Evolutionary conservation across 1,140 invertebrate species (phyloP).

Genomic region (Diorhabda sublineata): DNA sequence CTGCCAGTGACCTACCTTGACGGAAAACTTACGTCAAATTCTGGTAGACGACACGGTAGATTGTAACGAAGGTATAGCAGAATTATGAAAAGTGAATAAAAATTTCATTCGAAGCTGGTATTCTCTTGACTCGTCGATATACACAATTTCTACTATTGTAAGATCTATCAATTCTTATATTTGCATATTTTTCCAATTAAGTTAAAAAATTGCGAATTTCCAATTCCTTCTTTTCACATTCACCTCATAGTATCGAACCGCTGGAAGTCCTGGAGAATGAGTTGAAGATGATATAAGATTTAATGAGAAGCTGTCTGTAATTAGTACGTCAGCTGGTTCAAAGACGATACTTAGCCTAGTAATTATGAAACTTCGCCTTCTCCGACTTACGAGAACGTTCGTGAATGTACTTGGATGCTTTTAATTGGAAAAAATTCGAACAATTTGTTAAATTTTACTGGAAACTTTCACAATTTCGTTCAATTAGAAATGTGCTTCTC

Average conservation of each 20-base stretch:
- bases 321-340: conserved; percentile 18
- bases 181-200: too few species aligned
- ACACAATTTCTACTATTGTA: too few species aligned
- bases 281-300: conserved; percentile 12
- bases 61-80: too few species aligned
- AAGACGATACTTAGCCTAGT: conserved; percentile 16
- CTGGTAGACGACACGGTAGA: too few species aligned
- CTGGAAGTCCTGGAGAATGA: background rate
- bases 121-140: too few species aligned
- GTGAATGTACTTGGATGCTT: background rate
- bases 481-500: background rate
- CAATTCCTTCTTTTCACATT: too few species aligned
- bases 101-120: too few species aligned
- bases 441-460: background rate
- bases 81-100: too few species aligned
- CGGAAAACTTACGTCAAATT: too few species aligned
- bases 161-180: too few species aligned
- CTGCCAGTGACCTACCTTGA: too few species aligned
- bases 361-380: conserved; percentile 19
- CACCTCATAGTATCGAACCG: background rate
- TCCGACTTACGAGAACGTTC: background rate
- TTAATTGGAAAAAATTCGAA: conserved; percentile 1
- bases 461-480: conserved; percentile 2
- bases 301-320: conserved; percentile 14
- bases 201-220: too few species aligned